phyloP scores from a whole-genome alignment of 2,888 invertebrate species.

The Brenthis hecate region DNA sequence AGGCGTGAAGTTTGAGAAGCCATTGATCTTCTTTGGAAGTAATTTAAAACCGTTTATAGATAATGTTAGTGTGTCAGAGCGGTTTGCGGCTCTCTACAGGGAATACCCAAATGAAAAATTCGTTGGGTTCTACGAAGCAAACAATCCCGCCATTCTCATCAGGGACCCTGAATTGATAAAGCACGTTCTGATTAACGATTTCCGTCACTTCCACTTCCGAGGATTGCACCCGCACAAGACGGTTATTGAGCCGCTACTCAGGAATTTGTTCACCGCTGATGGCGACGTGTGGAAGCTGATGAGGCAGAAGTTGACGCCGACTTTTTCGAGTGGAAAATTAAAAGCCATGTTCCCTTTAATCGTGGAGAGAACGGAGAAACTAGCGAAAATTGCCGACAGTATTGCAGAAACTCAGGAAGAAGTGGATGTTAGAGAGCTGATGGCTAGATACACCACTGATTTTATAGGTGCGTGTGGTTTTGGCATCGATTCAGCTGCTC shows the following conservation, averaged over 20 bases:
- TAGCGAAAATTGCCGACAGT: constrained; percentile 47
- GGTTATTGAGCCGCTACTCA: constrained; percentile 54
- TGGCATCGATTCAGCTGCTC: constrained; percentile 59
- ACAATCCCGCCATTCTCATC: constrained; percentile 54
- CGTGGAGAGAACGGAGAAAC: constrained; percentile 55
- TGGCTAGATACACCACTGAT: constrained; percentile 65
- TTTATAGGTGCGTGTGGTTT: constrained; percentile 66
- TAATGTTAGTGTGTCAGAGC: constrained; percentile 36
- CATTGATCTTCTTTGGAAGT: constrained; percentile 34
- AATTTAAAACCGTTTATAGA: constrained; percentile 29
- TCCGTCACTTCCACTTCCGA: constrained; percentile 55
- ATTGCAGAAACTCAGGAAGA: constrained; percentile 43
- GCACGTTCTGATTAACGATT: constrained; percentile 56
- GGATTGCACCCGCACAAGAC: constrained; percentile 51
- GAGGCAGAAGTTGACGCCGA: constrained; percentile 61
- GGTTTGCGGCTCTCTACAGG: constrained; percentile 41
- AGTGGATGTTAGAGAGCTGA: constrained; percentile 59
- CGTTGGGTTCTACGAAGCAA: constrained; percentile 45
- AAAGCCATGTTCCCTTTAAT: constrained; percentile 63
- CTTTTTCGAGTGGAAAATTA: constrained; percentile 60
- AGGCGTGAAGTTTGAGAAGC: constrained; percentile 31
- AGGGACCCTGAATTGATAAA: constrained; percentile 60
- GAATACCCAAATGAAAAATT: constrained; percentile 46
- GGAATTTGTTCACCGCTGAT: constrained; percentile 60
- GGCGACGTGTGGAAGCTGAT: constrained; percentile 61